phyloP scores from a whole-genome alignment of 1,140 invertebrate species.

The Penaeus indicus region DNA sequence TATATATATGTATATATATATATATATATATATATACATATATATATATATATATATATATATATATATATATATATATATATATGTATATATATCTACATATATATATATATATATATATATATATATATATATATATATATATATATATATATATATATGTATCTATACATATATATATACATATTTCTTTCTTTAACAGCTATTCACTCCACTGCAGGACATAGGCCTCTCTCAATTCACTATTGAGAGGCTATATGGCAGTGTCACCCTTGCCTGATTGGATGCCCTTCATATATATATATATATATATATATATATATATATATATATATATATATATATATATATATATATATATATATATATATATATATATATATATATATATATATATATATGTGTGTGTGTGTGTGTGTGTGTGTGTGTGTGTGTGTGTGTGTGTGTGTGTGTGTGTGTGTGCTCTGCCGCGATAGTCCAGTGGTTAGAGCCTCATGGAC shows the following conservation, averaged over 20 bases:
- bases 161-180: neutral
- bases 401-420: neutral
- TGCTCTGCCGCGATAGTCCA: no score
- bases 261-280: no score
- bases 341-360: neutral
- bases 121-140: neutral
- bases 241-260: no score
- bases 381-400: neutral
- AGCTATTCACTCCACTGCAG: no score
- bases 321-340: neutral
- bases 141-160: neutral
- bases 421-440: neutral
- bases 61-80: neutral
- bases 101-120: neutral
- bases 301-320: neutral
- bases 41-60: neutral
- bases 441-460: slow-evolving; percentile 9
- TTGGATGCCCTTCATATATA: no score
- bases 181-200: no score
- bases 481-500: no score
- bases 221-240: no score
- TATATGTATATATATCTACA: neutral
- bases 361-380: neutral
- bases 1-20: neutral
- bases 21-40: neutral